Conservation (phyloP, 1,140 invertebrate species). For the Rhynchophorus ferrugineus region DNA sequence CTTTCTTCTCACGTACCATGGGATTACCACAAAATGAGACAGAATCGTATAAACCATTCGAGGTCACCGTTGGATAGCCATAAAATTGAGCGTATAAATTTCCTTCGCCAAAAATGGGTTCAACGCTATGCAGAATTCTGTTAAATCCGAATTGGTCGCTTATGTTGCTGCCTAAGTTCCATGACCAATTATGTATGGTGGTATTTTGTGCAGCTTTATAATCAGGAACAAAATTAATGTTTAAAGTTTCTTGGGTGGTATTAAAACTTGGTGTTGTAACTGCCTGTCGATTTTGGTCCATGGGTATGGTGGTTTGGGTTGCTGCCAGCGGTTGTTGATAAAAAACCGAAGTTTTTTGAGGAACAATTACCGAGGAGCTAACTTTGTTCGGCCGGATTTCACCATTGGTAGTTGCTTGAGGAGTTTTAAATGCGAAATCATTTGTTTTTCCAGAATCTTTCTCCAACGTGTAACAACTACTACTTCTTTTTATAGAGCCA, state of each 20-base stretch:
- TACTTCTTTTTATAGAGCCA: background rate
- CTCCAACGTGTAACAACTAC: background rate
- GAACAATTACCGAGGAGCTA: too few relatives aligned
- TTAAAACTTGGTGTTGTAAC: background rate
- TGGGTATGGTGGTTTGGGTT: background rate
- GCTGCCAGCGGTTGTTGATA: background rate
- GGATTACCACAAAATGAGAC: background rate
- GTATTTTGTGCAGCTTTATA: background rate
- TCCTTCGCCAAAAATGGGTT: constrained; percentile 7
- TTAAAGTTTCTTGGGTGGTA: background rate
- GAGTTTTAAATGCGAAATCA: too few relatives aligned
- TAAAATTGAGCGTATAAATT: constrained; percentile 10
- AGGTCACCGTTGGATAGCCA: background rate
- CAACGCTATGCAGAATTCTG: constrained; percentile 1
- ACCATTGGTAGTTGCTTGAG: too few relatives aligned
- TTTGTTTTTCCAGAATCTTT: background rate
- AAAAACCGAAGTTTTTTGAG: background rate
- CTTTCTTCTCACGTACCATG: background rate
- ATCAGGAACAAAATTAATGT: background rate
- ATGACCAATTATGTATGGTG: constrained; percentile 1
- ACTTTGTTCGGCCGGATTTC: too few relatives aligned
- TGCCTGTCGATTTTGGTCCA: background rate
- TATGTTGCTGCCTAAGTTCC: constrained; percentile 5
- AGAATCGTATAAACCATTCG: background rate
- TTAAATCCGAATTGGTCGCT: constrained; percentile 12